A percentile compares a stretch with the other conserved stretches of the same genome.
These are phyloP conservation scores for Limnephilus rhombicus DNA, from an alignment of 2,888 invertebrate species.

Conservation along the genomic window DNA sequence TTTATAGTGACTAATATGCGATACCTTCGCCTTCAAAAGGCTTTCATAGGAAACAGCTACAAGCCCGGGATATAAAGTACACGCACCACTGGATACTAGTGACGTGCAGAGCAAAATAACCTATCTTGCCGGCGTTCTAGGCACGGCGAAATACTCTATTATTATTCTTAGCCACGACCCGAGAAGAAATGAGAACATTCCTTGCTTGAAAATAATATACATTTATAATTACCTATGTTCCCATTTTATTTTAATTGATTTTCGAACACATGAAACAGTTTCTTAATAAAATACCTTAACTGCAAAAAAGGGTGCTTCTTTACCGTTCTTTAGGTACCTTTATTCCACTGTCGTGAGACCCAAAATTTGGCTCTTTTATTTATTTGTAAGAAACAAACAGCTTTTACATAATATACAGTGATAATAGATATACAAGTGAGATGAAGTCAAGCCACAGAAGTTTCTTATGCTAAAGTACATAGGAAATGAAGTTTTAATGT, in stretches of 20 bases:
- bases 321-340: too few relatives aligned
- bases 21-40: slow-evolving; percentile 49
- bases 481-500: too few relatives aligned
- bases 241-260: not conserved
- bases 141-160: not conserved
- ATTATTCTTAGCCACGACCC: not conserved
- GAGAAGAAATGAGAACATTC: not conserved
- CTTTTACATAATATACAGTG: too few relatives aligned
- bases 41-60: slow-evolving; percentile 32
- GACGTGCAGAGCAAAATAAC: not conserved
- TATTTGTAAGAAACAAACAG: too few relatives aligned
- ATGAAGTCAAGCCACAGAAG: too few relatives aligned
- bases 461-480: too few relatives aligned
- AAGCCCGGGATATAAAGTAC: not conserved
- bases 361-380: too few relatives aligned
- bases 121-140: not conserved
- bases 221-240: not conserved
- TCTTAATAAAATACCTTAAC: too few relatives aligned
- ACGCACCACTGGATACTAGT: not conserved
- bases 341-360: too few relatives aligned
- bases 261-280: too few relatives aligned
- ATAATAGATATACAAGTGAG: too few relatives aligned
- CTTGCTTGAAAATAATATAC: not conserved
- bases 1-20: slow-evolving; percentile 42
- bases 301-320: too few relatives aligned